phyloP scores from a whole-genome alignment of 2,888 invertebrate species.

The Tenodera sinensis region DNA sequence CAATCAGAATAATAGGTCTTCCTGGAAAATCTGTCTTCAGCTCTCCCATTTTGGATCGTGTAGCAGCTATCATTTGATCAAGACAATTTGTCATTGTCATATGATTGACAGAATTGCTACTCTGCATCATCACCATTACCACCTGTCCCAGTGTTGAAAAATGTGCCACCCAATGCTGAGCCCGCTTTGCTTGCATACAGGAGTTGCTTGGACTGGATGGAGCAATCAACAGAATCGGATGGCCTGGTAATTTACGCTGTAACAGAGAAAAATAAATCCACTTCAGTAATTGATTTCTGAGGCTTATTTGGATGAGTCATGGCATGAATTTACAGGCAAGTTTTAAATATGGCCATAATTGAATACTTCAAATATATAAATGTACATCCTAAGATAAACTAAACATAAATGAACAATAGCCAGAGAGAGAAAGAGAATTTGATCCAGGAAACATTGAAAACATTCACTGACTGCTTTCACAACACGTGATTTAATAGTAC shows the following conservation, averaged over 20 bases:
- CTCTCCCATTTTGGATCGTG: constrained; percentile 66
- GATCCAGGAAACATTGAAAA: too few species aligned
- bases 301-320: too few species aligned
- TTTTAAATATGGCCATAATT: too few species aligned
- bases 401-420: too few species aligned
- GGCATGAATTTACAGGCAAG: too few species aligned
- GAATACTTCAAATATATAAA: too few species aligned
- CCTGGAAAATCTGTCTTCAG: constrained; percentile 62
- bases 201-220: constrained; percentile 51
- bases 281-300: too few species aligned
- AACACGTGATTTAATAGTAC: too few species aligned
- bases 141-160: constrained; percentile 66
- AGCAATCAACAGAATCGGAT: constrained; percentile 62
- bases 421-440: too few species aligned
- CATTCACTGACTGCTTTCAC: too few species aligned
- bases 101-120: constrained; percentile 39
- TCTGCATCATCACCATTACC: constrained; percentile 48
- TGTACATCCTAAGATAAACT: too few species aligned
- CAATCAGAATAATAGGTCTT: constrained; percentile 70
- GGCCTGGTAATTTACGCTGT: constrained; percentile 63
- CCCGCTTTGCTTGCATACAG: constrained; percentile 46
- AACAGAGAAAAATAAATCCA: constrained; percentile 28
- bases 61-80: constrained; percentile 62
- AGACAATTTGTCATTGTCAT: constrained; percentile 54
- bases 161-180: constrained; percentile 67